Percentiles rank a stretch among this genome's conserved stretches.
Conservation (phyloP, 92 coral and sea anemone species). For the Parazoanthus swiftii region DNA sequence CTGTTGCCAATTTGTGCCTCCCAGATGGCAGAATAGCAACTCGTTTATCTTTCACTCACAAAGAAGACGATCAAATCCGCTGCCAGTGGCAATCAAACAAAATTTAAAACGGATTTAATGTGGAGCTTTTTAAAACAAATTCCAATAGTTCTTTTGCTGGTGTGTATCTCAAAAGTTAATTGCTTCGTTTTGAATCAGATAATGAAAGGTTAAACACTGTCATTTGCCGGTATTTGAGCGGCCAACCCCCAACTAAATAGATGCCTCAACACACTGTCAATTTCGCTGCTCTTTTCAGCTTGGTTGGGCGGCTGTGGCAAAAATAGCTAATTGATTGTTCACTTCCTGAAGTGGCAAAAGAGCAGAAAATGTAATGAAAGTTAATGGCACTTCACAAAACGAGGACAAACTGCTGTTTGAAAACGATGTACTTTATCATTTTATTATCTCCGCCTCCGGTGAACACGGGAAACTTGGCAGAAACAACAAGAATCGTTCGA, state of each 20-base stretch:
- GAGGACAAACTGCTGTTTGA: not conserved
- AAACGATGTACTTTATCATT: not conserved
- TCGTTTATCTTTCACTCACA: not conserved
- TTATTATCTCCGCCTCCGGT: conserved; percentile 24
- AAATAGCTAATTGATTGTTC: not conserved
- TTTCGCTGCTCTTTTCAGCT: conserved; percentile 27
- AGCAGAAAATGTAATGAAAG: conserved; percentile 11
- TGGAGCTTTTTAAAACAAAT: conserved; percentile 13
- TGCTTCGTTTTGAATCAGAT: conserved; percentile 38
- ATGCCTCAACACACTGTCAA: conserved; percentile 7
- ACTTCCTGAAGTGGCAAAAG: conserved; percentile 10
- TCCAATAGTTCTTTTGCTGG: not conserved
- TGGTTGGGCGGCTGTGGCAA: not conserved
- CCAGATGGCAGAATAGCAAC: not conserved
- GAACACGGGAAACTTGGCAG: not conserved
- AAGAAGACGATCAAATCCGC: not conserved
- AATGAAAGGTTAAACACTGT: conserved; percentile 35
- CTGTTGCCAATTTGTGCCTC: not conserved
- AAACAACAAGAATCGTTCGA: not conserved
- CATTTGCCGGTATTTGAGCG: conserved; percentile 24
- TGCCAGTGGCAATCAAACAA: not conserved
- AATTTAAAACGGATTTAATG: not conserved
- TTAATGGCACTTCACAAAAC: not conserved
- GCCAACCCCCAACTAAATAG: conserved; percentile 5
- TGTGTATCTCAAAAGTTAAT: conserved; percentile 4